Base-by-base conservation (phyloP, 2,113 vertebrate species). In the Apistogramma diplotaenia region DNA sequence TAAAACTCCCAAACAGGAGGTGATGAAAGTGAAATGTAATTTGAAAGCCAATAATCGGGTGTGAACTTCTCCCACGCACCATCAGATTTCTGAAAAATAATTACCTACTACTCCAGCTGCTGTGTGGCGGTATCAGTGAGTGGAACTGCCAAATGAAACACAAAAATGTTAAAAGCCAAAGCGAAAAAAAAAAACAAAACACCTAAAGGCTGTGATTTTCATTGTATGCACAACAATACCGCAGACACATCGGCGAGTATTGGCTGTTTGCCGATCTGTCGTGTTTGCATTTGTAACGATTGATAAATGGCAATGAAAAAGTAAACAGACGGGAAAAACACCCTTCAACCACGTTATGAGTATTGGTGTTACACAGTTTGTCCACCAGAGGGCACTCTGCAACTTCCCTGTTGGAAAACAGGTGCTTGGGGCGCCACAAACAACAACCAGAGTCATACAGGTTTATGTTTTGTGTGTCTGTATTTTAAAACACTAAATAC, bases 231-330 rank as follows among this genome's bases (percentile, higher is more conserved):
- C 9, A 46, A 46, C 12, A 46, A 46, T 25, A 27, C 61, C 37
- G 43, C 37, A 1, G 10, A 40, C 10, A 12, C 3, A 40, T 43
- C 16, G 37, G 43, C 21, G 0, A 8, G 0, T 25, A 3, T 0
- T 0, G 2, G 37, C 61, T 37, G 43, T 65, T 43, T 23, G 35
- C 12, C 15, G 35, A 25, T 25, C 9, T 40, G 4, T 37, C 35
- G 35, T n/a, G n/a, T n/a, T n/a, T n/a, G 35, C 10, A 37, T 37
- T 1, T 6, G 6, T 35, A 5, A 35, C 6, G 4, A 33, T 0
- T 40, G n/a, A 40, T 8, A 62, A 40, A 62, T 40, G 12, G 23
- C 37, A 35, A 23, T 23, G 8, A 23, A 40, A 9, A 40, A 23
- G 33, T 62, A 62, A 3, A 62, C n/a, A 62, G n/a, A 40, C n/a